A percentile compares a stretch with the other conserved stretches of the same genome.
Evolutionary conservation across 2,888 invertebrate species (phyloP).

Genomic region (Athrips mouffetella): DNA sequence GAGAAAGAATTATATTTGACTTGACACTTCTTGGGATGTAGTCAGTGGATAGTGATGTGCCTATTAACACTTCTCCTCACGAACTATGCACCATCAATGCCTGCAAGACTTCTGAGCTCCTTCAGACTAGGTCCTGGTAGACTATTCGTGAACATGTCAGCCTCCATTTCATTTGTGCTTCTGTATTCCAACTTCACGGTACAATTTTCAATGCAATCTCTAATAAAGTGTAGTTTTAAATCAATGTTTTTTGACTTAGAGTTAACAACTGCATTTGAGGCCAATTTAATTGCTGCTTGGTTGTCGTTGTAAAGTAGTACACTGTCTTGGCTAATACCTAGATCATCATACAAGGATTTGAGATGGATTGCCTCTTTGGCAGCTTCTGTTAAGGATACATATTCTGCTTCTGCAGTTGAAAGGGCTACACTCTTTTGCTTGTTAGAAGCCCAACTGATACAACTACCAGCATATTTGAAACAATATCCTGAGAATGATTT

Average conservation of each 20-base stretch:
- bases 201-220: neutral
- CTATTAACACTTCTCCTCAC: no score
- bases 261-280: neutral
- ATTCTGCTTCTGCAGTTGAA: constrained; percentile 27
- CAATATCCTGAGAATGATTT: constrained; percentile 27
- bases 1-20: no score
- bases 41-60: no score
- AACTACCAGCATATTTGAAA: constrained; percentile 19
- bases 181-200: neutral
- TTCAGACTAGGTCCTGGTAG: neutral
- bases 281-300: neutral
- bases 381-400: constrained; percentile 23
- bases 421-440: constrained; percentile 29
- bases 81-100: no score
- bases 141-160: constrained; percentile 7
- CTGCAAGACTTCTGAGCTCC: neutral
- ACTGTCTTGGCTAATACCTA: neutral
- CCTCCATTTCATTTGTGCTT: constrained; percentile 1
- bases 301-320: constrained; percentile 8
- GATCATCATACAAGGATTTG: neutral
- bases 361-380: constrained; percentile 25
- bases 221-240: constrained; percentile 4
- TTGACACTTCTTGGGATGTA: no score
- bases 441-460: constrained; percentile 24
- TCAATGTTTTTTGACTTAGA: constrained; percentile 8